These are phyloP conservation scores for Hyperoplus immaculatus DNA, from an alignment of 2,797 vertebrate species.

Conservation along the genomic window DNA sequence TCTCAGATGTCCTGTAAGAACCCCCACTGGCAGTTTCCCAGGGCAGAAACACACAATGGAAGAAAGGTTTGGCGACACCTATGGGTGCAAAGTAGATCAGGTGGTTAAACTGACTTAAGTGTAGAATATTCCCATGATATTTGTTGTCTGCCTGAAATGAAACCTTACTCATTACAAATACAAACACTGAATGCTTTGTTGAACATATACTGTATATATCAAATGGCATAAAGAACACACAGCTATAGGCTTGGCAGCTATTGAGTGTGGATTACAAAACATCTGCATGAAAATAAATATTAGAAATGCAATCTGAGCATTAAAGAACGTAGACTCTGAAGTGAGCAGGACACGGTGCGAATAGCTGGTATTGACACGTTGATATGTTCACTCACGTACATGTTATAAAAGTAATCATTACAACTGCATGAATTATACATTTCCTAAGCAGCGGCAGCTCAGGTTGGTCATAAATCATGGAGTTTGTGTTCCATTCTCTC, in stretches of 20 bases:
- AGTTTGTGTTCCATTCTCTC: background rate
- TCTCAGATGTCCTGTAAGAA: constrained; percentile 36
- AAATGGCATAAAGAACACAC: background rate
- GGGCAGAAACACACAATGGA: background rate
- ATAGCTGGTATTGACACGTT: background rate
- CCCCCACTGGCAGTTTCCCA: background rate
- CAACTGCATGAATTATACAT: background rate
- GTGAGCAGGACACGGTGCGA: background rate
- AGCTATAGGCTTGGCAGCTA: constrained; percentile 7
- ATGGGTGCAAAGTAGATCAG: constrained; percentile 33
- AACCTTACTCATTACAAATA: background rate
- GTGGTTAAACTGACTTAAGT: background rate
- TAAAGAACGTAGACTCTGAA: background rate
- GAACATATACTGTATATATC: background rate
- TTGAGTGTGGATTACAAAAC: background rate
- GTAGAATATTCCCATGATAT: background rate
- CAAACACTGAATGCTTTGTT: background rate
- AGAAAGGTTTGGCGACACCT: constrained; percentile 71
- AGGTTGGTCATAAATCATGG: background rate
- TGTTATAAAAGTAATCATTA: background rate
- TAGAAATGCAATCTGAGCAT: background rate
- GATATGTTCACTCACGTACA: background rate
- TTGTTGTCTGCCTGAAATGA: constrained; percentile 7
- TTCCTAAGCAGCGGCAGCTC: constrained; percentile 1
- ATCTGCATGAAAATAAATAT: constrained; percentile 20